Percentiles rank a stretch among this genome's conserved stretches.
Conservation (phyloP, 2,113 vertebrate genomes). For the Taxidea taxus region DNA sequence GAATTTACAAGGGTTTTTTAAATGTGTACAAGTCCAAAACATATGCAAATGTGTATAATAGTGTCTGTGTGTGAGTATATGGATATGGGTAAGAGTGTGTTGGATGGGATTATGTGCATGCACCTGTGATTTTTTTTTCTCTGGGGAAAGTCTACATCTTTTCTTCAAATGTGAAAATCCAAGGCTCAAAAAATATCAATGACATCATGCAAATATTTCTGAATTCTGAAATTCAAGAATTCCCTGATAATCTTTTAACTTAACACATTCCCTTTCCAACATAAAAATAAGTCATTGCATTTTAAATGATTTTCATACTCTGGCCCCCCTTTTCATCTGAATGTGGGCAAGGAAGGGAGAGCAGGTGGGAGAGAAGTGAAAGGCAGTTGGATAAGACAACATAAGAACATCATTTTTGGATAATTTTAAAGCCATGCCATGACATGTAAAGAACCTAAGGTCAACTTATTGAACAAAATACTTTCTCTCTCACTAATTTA, state of each 20-base stretch:
- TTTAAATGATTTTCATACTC: neutral
- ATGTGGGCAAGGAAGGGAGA: neutral
- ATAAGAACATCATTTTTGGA: neutral
- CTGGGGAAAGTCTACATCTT: neutral
- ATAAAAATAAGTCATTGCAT: neutral
- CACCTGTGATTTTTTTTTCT: neutral
- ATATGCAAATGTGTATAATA: neutral
- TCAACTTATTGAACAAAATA: constrained; percentile 28
- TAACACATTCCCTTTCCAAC: neutral
- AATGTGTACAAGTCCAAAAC: neutral
- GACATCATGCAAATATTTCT: neutral
- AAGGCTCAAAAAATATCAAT: neutral
- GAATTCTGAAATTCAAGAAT: neutral
- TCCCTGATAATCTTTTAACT: neutral
- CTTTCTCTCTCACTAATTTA: constrained; percentile 46
- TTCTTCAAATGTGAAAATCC: neutral
- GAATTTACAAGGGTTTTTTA: neutral
- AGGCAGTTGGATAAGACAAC: neutral
- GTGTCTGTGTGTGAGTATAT: neutral
- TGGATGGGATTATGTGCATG: neutral
- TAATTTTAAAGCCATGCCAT: constrained; percentile 6
- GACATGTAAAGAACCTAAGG: constrained; percentile 35
- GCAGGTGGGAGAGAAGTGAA: neutral
- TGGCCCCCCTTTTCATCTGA: neutral
- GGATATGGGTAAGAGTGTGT: neutral